Evolutionary conservation across 2,113 vertebrate genomes (phyloP).

Genomic region (Hemibagrus wyckioides): DNA sequence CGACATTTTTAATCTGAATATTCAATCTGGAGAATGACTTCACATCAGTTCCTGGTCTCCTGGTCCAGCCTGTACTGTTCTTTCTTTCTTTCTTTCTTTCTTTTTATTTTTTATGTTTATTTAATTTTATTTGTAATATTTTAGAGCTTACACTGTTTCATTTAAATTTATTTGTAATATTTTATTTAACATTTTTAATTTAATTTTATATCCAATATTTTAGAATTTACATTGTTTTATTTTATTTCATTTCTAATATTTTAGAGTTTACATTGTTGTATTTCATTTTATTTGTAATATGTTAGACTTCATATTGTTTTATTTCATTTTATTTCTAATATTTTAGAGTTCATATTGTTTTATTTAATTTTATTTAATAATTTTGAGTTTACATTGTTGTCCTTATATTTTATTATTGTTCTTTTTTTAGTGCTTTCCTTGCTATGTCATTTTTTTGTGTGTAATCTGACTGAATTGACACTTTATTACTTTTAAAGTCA

Average conservation of each 20-base stretch:
- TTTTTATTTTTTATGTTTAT: neutral
- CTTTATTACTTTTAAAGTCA: neutral
- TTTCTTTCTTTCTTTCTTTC: neutral
- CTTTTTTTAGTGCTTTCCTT: neutral
- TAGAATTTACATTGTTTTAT: neutral
- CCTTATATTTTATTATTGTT: neutral
- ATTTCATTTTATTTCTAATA: neutral
- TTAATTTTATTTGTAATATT: neutral
- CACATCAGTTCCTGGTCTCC: neutral
- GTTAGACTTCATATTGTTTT: no score
- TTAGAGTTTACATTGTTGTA: neutral
- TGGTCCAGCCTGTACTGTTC: neutral
- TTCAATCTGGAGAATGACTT: neutral
- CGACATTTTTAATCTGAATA: neutral
- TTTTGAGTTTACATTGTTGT: neutral
- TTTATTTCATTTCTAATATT: no score
- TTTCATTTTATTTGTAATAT: neutral
- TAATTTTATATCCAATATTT: no score
- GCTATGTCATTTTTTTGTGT: neutral
- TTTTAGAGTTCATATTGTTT: no score
- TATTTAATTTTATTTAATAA: no score
- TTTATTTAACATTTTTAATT: no score
- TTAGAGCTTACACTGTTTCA: no score
- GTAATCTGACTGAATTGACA: neutral
- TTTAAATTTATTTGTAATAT: no score